Base-by-base conservation (phyloP, 2,113 vertebrate genomes). In the Nicator chloris region DNA sequence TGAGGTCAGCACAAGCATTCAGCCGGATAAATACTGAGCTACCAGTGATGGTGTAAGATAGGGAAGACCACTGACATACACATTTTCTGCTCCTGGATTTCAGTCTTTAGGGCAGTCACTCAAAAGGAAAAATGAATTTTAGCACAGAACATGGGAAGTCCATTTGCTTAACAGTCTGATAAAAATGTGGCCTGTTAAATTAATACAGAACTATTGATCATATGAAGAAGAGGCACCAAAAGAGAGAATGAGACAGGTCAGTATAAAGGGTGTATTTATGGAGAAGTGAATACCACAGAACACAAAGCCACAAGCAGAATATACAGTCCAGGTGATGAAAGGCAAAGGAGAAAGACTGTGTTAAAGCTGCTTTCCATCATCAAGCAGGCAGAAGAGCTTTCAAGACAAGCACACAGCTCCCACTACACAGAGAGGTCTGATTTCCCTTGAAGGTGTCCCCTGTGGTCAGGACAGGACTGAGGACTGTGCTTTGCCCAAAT, bases 1-100 rank as follows among this genome's bases (percentile, higher is more conserved):
- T 64, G 81, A 93, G 96, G 95, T 97, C 95, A 97, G 88, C 57
- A 78, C 71, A 82, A 82, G 91, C 81, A 65, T 31, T 90, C 83
- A 93, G 56, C 11, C 78, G 90, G 79, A 86, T 35, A 90, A 94
- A 88, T 51, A 86, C 80, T 18, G 65, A 91, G 88, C 70, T 85
- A 79, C 19, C 10, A 4, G 71, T 40, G 60, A 89, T 4, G 3
- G 40, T 56, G 59, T 85, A 83, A 86, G 64, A 70, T 56, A 85
- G 40, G 18, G 44, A 82, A 87, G 53, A 80, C 47, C 45, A 77
- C 51, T 51, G 51, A 79, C 54, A 83, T 6, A 28, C 33, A 86
- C 40, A 20, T 10, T 37, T 70, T 90, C 68, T 86, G 73, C 60
- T 91, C 75, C 85, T 60, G 60, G 45, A 76, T 89, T 65, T 82